Base-by-base conservation (phyloP, 2,888 invertebrate genomes). In the Anarsia innoxiella region DNA sequence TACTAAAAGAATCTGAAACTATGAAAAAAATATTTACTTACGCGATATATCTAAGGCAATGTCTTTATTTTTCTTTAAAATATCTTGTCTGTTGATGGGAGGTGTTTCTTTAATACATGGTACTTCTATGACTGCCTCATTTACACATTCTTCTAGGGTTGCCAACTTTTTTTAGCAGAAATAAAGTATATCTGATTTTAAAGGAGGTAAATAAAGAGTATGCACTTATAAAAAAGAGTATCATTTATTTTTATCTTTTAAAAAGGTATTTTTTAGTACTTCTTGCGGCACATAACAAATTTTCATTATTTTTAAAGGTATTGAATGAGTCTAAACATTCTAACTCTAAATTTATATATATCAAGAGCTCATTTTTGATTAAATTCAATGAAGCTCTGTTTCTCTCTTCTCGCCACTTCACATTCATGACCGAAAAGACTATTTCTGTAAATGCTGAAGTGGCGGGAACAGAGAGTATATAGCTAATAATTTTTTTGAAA, bases 361-460 rank as follows among this genome's bases (percentile, higher is more conserved):
- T 19, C 19, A 19, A 8, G n/a, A n/a, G n/a, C n/a, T n/a, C n/a
- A n/a, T n/a, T n/a, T n/a, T n/a, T n/a, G n/a, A n/a, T n/a, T n/a
- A n/a, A n/a, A n/a, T n/a, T n/a, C n/a, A n/a, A n/a, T n/a, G n/a
- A n/a, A n/a, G 39, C 44, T 44, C 36, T 42, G 30, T 46, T 44
- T 41, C 42, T 42, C 6, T 44, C 39, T 10, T 46, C 44, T 31
- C 41, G 42, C 44, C 46, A 46, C 32, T 44, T 44, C 2, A 23
- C 27, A 41, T 44, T 44, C 42, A 42, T 44, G 19, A 44, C 38
- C n/a, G 44, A 47, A 45, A 44, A 47, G 23, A 42, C 37, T 41
- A 39, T 42, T 44, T 45, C 44, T 10, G 44, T 43, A 33, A 47
- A 45, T 32, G 41, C 46, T 41, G 37, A 44, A 19, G 38, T 38